Conservation (phyloP, 2,888 invertebrate genomes). For the Sturmia bella region DNA sequence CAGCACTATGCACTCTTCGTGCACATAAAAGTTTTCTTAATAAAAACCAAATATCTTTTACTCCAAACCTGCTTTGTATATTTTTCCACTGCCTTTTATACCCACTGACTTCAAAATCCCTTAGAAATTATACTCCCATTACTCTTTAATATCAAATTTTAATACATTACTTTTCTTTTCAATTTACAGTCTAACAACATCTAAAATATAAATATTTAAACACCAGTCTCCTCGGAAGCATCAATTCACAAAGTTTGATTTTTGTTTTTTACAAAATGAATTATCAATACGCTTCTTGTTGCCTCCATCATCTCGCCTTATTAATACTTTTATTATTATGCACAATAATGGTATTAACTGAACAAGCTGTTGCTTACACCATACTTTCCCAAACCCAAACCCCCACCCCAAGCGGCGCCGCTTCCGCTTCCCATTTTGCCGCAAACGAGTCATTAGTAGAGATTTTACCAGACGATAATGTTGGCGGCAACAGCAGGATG, state of each 20-base stretch:
- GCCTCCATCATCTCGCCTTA: slow-evolving; percentile 6
- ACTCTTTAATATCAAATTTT: not conserved
- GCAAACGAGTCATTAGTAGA: slow-evolving; percentile 22
- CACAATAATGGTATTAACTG: slow-evolving; percentile 44
- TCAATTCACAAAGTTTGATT: not conserved
- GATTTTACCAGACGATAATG: slow-evolving; percentile 38
- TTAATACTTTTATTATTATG: slow-evolving; percentile 49
- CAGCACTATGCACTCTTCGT: no score
- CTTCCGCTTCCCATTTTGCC: not conserved
- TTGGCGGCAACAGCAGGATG: not conserved
- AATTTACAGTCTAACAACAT: not conserved
- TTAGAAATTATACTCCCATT: no score
- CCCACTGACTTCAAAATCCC: no score
- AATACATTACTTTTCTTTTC: not conserved
- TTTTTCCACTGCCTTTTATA: no score
- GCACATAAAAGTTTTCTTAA: no score
- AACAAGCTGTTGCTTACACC: slow-evolving; percentile 53
- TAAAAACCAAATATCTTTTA: no score
- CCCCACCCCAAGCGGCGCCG: not conserved
- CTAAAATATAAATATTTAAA: slow-evolving; percentile 8
- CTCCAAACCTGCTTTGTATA: no score
- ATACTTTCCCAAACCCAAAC: not conserved
- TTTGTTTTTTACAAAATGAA: not conserved
- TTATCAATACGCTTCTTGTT: slow-evolving; percentile 18
- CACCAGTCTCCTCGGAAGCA: not conserved